Base-by-base conservation (phyloP, 2,113 vertebrate species). In the Gavialis gangeticus region DNA sequence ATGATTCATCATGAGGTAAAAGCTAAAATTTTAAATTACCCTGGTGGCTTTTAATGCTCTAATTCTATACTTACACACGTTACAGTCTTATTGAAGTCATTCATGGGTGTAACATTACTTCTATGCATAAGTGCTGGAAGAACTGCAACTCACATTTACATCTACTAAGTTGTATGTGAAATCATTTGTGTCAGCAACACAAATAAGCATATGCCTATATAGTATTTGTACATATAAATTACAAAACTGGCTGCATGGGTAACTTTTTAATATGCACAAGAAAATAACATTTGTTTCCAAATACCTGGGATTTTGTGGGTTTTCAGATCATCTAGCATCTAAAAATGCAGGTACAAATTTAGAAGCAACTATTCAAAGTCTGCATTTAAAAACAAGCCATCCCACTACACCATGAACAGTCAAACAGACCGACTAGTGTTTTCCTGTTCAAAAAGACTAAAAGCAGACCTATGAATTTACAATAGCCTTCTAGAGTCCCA, bases 371-470 rank as follows among this genome's bases (percentile, higher is more conserved):
- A 71, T 30, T 71, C 1, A 1, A 79, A 91, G 75, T 1, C 60
- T 34, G 54, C 7, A 24, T 75, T 12, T 46, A 46, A 37, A 37
- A 4, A 21, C 37, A 71, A 71, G 17, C 17, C n/a, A 71, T 2
- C 3, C 60, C 87, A 80, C n/a, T 78, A 78, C 90, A 71, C 3
- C 18, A 81, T 13, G 37, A 84, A 11, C 1, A 64, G 83, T 77
- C 12, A 87, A 6, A 67, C 4, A 58, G 75, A 76, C 1, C 37
- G 34, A 58, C 64, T 71, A 58, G 28, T 9, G 84, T 73, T 90
- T 87, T 62, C 81, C 18, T 69, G 85, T 15, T 1, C 19, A 93
- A 55, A 83, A 62, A 87, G 16, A 85, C 5, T 75, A 84, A 82
- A 75, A 30, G n/a, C 11, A 90, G 27, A 25, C 55, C 12, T 84